Evolutionary conservation across 2,888 invertebrate species (phyloP), one percentile per base, ranked within the genome.

Genomic region (Mycalesis mineus): DNA sequence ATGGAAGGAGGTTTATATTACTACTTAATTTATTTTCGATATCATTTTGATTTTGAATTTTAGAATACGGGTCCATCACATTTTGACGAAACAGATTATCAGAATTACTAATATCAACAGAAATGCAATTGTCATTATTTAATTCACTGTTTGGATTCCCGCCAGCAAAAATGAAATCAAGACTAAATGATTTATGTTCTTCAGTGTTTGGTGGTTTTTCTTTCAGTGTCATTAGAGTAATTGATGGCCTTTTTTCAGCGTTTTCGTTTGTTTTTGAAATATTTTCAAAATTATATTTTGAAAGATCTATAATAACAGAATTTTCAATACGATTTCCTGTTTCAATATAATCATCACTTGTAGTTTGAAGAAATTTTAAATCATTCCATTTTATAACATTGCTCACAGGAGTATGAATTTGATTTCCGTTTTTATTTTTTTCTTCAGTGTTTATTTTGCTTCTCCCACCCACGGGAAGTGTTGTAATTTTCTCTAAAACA

Each of bases 401-500:
- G 55, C 51, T 67, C 64, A 28, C 57, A 58, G 42, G 65, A 44
- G 15, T n/a, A n/a, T n/a, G n/a, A n/a, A n/a, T 51, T 45, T n/a
- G 61, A 15, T 55, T 68, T 62, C 14, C 54, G 52, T 6, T 63
- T 33, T 58, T 29, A 58, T 60, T 52, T 65, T 60, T 17, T 33
- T 33, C 9, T 40, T 60, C 40, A 66, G 72, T 78, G n/a, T 13
- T 5, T n/a, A 5, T 13, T 3, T 37, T 7, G 2, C 11, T 37
- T 1, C 13, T 33, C 2, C 6, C 13, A n/a, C 13, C 13, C 11
- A 1, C 14, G 0, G 77, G 70, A 57, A 81, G 81, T 63, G 84
- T 73, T 0, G 73, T 78, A 33, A 85, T 77, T 72, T 83, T 82
- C 22, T 84, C 77, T 8, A 87, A 56, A 11, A 85, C 69, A 50